Base-by-base conservation (phyloP, 2,113 vertebrate species). In the Micromys minutus region DNA sequence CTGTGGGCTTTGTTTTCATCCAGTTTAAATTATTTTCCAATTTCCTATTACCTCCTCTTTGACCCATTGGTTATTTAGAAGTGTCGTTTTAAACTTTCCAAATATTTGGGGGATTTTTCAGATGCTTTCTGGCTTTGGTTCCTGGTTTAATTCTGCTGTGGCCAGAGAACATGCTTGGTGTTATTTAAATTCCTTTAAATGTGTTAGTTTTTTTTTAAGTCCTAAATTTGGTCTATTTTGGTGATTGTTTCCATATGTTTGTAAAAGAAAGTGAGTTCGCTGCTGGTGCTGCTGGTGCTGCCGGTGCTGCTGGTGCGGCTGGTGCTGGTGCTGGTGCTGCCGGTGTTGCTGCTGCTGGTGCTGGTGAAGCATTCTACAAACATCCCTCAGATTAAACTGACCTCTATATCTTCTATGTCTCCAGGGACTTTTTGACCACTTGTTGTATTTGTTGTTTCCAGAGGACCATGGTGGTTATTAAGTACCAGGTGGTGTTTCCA, bases 81-180 rank as follows among this genome's bases (percentile, higher is more conserved):
- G 45, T 47, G 16, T 81, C 83, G 7, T 63, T 96, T 96, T 65
- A 55, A 85, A 85, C 81, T 86, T 84, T 76, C 85, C 72, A 96
- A 96, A 76, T 92, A 89, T 84, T 92, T 91, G 89, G 90, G 59
- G 15, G 39, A n/a, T 55, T 89, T 93, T 93, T 57, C 45, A 57
- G 52, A 79, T 80, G 24, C 22, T 63, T 80, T 86, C 89, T 90
- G 94, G 87, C 71, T 90, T 95, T 84, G 77, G 57, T 95, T 69
- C 81, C 94, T 84, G 61, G 42, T 71, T 89, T 89, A 92, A 89
- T 85, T 95, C 57, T 90, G 74, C n/a, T 87, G 80, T 47, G 31
- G 55, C 57, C 55, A 65, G 45, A 72, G 74, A 90, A 86, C 52
- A 80, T 55, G 65, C 39, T 89, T 93, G 77, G 72, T 90, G 36